Evolutionary conservation across 2,797 vertebrate genomes (phyloP), one percentile per base, ranked within the genome.

Genomic region (Acipenser ruthenus): DNA sequence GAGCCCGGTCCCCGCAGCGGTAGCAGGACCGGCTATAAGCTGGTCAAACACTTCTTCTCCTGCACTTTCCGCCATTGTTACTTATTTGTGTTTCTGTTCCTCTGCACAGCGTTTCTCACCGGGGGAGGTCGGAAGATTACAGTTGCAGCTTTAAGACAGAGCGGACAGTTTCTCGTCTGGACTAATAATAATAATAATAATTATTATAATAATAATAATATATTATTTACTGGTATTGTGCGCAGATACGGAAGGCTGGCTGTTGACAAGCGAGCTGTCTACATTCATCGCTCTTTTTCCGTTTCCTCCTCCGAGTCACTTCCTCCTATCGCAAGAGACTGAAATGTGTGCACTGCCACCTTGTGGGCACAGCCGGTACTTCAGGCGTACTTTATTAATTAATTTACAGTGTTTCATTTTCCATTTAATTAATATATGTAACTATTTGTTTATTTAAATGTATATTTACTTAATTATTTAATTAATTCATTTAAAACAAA

Each of bases 21-120:
- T 61, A 55, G 78, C 77, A 61, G 79, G 72, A 64, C 37, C 37
- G 37, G 80, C 69, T 67, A 77, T n/a, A 55, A n/a, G 10, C 53
- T 55, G 53, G 6, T 55, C 10, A 55, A 6, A 84, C 71, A 88
- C 80, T 84, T 90, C 87, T 50, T 92, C 91, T 67, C 87, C 91
- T 48, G 88, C 87, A 84, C 90, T 92, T 87, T 98, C 94, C 86
- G 94, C 95, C 95, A 97, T 92, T 50, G 58, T 69, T 5, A 37
- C 37, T 37, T 37, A 37, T 37, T 37, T 4, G 4, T 37, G 0
- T 37, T 37, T 37, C 18, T 18, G 1, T 18, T 18, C 18, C 55
- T 58, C 55, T 13, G 12, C 55, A 18, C 51, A 53, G 55, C 11
- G 3, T 37, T 37, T 37, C 37, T 37, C 37, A 4, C 37, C 37